Percentiles rank a stretch among this genome's conserved stretches.
phyloP scores from a whole-genome alignment of 2,113 vertebrate genomes.

The Aix galericulata region DNA sequence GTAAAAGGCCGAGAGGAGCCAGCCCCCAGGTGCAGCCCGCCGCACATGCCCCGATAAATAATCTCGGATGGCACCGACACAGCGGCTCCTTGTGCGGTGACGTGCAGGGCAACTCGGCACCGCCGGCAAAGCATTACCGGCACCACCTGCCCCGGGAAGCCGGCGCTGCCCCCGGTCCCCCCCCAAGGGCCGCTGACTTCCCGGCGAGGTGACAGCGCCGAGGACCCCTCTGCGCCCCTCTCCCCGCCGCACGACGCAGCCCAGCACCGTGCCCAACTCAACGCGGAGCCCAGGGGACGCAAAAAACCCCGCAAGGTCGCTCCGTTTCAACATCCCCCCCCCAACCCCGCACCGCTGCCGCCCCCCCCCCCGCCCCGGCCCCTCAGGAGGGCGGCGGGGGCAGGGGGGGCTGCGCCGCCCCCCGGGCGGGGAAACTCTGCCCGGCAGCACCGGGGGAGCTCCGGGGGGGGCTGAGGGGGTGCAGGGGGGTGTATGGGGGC shows the following conservation, averaged over 20 bases:
- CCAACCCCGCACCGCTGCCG: not conserved
- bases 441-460: not conserved
- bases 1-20: conserved; percentile 61
- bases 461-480: not conserved
- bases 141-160: conserved; percentile 40
- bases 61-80: conserved; percentile 58
- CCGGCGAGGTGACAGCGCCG: conserved; percentile 1
- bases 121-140: conserved; percentile 67
- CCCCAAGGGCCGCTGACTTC: conserved; percentile 54
- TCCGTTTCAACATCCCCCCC: conserved; percentile 13
- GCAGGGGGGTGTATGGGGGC: not conserved
- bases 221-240: too few relatives aligned
- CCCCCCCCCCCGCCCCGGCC: not conserved
- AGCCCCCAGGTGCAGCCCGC: conserved; percentile 72
- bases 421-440: too few relatives aligned
- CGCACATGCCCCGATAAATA: conserved; percentile 76
- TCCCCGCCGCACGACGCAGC: conserved; percentile 41
- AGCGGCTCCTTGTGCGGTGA: conserved; percentile 65
- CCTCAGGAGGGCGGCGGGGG: too few relatives aligned
- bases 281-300: too few relatives aligned
- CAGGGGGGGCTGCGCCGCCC: too few relatives aligned
- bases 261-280: not conserved
- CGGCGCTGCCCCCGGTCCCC: not conserved
- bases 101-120: conserved; percentile 62
- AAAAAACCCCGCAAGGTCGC: conserved; percentile 21